A percentile compares a stretch with the other conserved stretches of the same genome.
phyloP scores from a whole-genome alignment of 2,797 vertebrate genomes.

The Squalus acanthias region DNA sequence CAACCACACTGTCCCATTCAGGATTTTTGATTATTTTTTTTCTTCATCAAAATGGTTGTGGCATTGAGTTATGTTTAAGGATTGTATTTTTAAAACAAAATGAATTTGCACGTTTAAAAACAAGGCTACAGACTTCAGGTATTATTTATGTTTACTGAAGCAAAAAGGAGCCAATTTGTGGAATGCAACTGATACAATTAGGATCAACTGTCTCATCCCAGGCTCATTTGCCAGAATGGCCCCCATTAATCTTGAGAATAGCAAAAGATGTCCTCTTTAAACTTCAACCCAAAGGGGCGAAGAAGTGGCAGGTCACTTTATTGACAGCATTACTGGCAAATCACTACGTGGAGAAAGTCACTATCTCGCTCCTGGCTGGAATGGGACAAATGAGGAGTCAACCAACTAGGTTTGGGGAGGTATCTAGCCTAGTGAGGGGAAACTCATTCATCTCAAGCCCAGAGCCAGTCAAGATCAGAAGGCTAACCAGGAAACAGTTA shows the following conservation, averaged over 20 bases:
- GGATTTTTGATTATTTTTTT: neutral
- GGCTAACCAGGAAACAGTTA: neutral
- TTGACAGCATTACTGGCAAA: neutral
- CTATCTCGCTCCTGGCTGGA: neutral
- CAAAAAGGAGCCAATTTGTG: neutral
- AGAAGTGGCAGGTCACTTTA: neutral
- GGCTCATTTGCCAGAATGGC: no score
- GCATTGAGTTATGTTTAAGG: neutral
- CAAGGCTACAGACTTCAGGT: neutral
- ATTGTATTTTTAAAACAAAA: neutral
- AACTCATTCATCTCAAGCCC: neutral
- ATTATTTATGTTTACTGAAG: neutral
- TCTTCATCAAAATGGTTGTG: neutral
- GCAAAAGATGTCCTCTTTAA: neutral
- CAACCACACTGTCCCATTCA: neutral
- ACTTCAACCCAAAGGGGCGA: neutral
- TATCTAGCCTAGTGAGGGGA: neutral
- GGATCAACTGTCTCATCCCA: no score
- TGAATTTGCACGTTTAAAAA: neutral
- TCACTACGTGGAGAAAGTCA: neutral
- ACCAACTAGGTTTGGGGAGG: neutral
- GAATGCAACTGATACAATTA: neutral
- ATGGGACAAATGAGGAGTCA: neutral
- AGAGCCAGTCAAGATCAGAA: neutral
- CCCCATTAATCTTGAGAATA: neutral